Conservation (phyloP, 1,140 invertebrate genomes). For the Aphelinus certus region DNA sequence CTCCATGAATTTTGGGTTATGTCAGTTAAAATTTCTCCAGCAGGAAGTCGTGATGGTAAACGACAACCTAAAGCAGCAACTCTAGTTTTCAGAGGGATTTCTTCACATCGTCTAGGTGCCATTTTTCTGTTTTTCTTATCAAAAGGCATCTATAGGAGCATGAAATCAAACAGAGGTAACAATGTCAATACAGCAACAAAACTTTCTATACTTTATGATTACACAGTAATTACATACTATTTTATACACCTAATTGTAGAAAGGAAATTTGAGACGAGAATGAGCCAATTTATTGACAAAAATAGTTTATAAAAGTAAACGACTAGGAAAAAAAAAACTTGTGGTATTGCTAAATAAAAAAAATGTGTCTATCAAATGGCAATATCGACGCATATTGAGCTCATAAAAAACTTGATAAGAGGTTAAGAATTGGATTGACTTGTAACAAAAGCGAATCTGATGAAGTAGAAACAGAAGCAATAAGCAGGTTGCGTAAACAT, state of each 20-base stretch:
- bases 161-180: too few species aligned
- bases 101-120: conserved; percentile 57
- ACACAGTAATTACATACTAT: too few species aligned
- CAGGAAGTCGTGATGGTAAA: conserved; percentile 56
- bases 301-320: too few species aligned
- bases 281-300: too few species aligned
- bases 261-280: too few species aligned
- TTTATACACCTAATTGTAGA: too few species aligned
- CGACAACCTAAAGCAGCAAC: conserved; percentile 61
- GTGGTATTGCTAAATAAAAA: not conserved
- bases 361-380: not conserved
- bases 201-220: too few species aligned
- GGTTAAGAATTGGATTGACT: conserved; percentile 2
- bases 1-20: conserved; percentile 85
- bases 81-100: conserved; percentile 54
- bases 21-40: conserved; percentile 83
- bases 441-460: conserved; percentile 15
- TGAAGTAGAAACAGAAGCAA: not conserved
- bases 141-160: too few species aligned
- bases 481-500: not conserved
- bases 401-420: conserved; percentile 2
- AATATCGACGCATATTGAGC: not conserved
- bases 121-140: conserved; percentile 43
- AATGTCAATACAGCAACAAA: too few species aligned
- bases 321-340: not conserved